Evolutionary conservation across 2,888 invertebrate genomes (phyloP), one percentile per base, ranked within the genome.

Genomic region (Hipparchia semele): DNA sequence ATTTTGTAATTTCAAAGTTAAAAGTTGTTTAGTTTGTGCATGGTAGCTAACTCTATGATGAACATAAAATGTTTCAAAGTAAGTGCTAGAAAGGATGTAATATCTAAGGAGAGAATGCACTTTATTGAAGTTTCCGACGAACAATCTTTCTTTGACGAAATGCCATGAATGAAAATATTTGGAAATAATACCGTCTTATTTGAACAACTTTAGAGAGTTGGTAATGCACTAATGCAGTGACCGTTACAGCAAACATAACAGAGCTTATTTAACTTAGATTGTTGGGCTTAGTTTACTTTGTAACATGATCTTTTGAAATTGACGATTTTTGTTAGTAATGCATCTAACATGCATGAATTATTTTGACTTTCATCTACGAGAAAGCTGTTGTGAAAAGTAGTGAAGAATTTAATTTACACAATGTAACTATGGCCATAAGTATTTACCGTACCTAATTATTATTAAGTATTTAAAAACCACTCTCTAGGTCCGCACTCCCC

Each of bases 241-340:
- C 66, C 72, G 67, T 67, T 68, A 74, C 46, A 59, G 72, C 72
- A 70, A 74, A 74, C 72, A 70, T 67, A 60, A 66, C 45, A 8
- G 53, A 68, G 68, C 46, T 33, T 71, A 58, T 53, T 72, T 62
- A 64, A 64, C 54, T 60, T 51, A n/a, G 39, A 67, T 59, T 62
- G 45, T 58, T 70, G 58, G 62, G 46, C 62, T 56, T 60, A 9
- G 45, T 68, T 58, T 54, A n/a, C n/a, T 56, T 67, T 51, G 64
- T 23, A 23, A 64, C 62, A 64, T 46, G 62, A 62, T 49, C 13
- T 51, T 23, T 23, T 51, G 2, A 64, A 64, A 13, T 64, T 23
- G 10, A 23, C 9, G 9, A 64, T 62, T 62, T 46, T n/a, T 12
- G 2, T 45, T 39, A 60, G 12, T 4, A 6, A 33, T 54, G 54